A percentile compares a stretch with the other conserved stretches of the same genome.
Evolutionary conservation across 2,888 invertebrate genomes (phyloP).

Genomic region (Teleogryllus oceanicus): DNA sequence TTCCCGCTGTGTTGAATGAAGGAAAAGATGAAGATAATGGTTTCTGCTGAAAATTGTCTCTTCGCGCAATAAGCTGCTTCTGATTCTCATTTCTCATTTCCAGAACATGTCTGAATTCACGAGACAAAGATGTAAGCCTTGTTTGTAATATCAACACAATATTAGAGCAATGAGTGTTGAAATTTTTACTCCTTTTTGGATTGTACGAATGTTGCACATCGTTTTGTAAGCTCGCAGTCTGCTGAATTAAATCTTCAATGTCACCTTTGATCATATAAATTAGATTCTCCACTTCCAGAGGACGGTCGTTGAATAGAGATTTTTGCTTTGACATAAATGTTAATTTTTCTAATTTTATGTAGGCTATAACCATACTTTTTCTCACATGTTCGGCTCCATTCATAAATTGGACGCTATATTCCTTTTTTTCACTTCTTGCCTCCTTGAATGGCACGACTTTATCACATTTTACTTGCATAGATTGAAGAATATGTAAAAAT

Average conservation of each 20-base stretch:
- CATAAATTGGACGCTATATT: conserved; percentile 47
- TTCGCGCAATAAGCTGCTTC: conserved; percentile 86
- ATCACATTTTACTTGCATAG: too few species aligned
- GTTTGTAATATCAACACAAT: conserved; percentile 90
- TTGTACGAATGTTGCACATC: conserved; percentile 65
- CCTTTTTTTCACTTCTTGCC: too few species aligned
- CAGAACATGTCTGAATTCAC: conserved; percentile 93
- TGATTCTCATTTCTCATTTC: conserved; percentile 98
- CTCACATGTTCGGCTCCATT: conserved; percentile 69
- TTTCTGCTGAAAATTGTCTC: conserved; percentile 85
- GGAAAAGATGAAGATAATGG: conserved; percentile 60
- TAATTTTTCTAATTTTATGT: conserved; percentile 92
- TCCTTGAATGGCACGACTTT: too few species aligned
- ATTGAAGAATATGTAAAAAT: too few species aligned
- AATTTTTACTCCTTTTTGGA: conserved; percentile 55
- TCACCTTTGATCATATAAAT: conserved; percentile 97
- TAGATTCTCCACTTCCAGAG: conserved; percentile 92
- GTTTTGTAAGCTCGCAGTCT: conserved; percentile 82
- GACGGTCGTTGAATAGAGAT: conserved; percentile 93
- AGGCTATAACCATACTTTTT: conserved; percentile 91
- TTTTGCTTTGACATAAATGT: conserved; percentile 96
- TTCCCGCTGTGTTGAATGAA: conserved; percentile 42
- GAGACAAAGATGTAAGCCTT: conserved; percentile 93
- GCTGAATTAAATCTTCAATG: conserved; percentile 88
- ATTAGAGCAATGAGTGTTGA: conserved; percentile 87